phyloP scores from a whole-genome alignment of 2,113 vertebrate species.

The Phrynocephalus versicolor region DNA sequence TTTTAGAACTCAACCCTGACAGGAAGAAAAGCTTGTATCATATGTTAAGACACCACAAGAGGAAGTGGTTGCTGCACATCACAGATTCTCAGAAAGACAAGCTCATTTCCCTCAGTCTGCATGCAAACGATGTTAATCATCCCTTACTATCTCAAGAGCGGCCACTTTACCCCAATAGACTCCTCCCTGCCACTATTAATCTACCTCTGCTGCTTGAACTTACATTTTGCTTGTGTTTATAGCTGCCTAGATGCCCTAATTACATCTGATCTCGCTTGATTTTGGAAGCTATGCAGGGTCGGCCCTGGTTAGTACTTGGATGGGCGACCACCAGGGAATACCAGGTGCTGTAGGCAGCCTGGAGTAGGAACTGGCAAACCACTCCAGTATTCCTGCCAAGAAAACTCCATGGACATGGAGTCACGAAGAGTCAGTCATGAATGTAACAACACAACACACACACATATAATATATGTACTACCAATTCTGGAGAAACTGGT shows the following conservation, averaged over 20 bases:
- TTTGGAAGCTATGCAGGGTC: too few species aligned
- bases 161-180: background rate
- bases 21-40: background rate
- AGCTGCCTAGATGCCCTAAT: too few species aligned
- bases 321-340: too few species aligned
- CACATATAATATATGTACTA: background rate
- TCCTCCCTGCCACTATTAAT: background rate
- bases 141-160: background rate
- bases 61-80: background rate
- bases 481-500: background rate
- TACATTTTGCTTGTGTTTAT: background rate
- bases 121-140: background rate
- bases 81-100: slow-evolving; percentile 7
- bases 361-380: too few species aligned
- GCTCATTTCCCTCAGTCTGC: background rate
- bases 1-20: background rate
- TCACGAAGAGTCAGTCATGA: too few species aligned
- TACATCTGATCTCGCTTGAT: too few species aligned
- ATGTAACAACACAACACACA: too few species aligned
- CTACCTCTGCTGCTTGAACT: background rate
- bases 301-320: too few species aligned
- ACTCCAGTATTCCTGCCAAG: too few species aligned
- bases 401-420: too few species aligned
- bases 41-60: background rate
- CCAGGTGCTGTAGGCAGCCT: too few species aligned